Percentiles rank a stretch among this genome's conserved stretches.
Conservation (phyloP, 2,888 invertebrate species). For the Agapostemon virescens region DNA sequence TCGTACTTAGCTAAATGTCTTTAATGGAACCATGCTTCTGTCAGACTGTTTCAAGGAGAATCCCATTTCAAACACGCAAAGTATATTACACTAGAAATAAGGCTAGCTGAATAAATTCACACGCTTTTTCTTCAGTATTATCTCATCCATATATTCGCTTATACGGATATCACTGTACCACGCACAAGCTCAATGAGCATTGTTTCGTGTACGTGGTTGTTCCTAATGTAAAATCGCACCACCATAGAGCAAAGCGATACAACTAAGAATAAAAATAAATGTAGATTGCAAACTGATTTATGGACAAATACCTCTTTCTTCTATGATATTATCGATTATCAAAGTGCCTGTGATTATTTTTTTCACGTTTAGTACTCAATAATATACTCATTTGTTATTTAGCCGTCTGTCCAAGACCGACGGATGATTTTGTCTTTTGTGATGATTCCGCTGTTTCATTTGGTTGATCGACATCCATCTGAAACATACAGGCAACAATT, state of each 20-base stretch:
- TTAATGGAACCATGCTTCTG: conserved; percentile 26
- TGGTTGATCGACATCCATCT: conserved; percentile 79
- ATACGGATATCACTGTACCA: conserved; percentile 21
- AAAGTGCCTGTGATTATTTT: conserved; percentile 57
- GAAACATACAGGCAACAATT: conserved; percentile 35
- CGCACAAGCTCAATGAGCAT: conserved; percentile 24
- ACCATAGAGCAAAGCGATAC: conserved; percentile 21
- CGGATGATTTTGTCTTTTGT: conserved; percentile 76
- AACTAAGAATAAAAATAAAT: conserved; percentile 40
- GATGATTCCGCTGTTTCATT: conserved; percentile 77
- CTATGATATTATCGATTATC: conserved; percentile 62
- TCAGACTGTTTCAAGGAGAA: conserved; percentile 29
- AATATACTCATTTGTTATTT: conserved; percentile 77
- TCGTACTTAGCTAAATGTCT: conserved; percentile 20
- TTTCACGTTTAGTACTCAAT: conserved; percentile 63
- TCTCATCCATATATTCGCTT: conserved; percentile 27
- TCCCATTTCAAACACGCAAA: conserved; percentile 35
- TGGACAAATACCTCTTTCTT: conserved; percentile 55
- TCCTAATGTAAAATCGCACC: conserved; percentile 32
- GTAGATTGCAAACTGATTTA: conserved; percentile 47
- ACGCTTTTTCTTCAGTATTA: conserved; percentile 5
- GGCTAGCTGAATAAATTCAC: conserved; percentile 39
- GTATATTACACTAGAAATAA: conserved; percentile 45
- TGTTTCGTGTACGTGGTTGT: conserved; percentile 37
- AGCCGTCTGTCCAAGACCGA: conserved; percentile 71